Percentiles rank a stretch among this genome's conserved stretches.
These are phyloP conservation scores for Coenonympha arcania DNA, from an alignment of 2,888 invertebrate species.

Conservation along the genomic window DNA sequence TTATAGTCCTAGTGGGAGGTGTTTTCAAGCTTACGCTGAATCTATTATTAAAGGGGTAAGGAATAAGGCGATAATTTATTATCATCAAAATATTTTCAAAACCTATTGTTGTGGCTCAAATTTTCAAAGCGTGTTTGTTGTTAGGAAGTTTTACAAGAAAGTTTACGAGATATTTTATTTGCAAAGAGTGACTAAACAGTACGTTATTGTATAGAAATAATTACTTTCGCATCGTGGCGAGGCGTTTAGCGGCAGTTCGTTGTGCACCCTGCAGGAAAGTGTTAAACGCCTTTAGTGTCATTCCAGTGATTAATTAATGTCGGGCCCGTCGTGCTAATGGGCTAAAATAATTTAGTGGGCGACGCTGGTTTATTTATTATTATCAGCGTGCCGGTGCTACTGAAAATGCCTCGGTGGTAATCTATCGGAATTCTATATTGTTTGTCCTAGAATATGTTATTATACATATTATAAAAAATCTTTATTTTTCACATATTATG, in stretches of 20 bases:
- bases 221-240: conserved; percentile 27
- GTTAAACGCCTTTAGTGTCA: conserved; percentile 68
- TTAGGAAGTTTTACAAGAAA: conserved; percentile 4
- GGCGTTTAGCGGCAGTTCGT: conserved; percentile 28
- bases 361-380: conserved; percentile 62
- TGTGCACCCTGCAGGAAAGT: conserved; percentile 48
- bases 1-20: too few relatives aligned
- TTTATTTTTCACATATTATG: too few relatives aligned
- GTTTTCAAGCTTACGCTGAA: not conserved
- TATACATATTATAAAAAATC: too few relatives aligned
- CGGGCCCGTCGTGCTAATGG: conserved; percentile 65
- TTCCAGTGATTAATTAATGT: conserved; percentile 69
- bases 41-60: not conserved
- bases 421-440: conserved; percentile 28
- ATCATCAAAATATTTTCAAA: not conserved
- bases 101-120: not conserved
- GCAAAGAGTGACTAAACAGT: conserved; percentile 22
- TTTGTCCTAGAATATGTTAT: not conserved
- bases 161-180: conserved; percentile 14
- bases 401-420: conserved; percentile 39
- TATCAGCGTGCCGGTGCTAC: conserved; percentile 47
- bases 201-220: conserved; percentile 29
- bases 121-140: too few relatives aligned
- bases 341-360: conserved; percentile 70
- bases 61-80: not conserved